Base-by-base conservation (phyloP, 2,888 invertebrate species). In the Pheosia gnoma region DNA sequence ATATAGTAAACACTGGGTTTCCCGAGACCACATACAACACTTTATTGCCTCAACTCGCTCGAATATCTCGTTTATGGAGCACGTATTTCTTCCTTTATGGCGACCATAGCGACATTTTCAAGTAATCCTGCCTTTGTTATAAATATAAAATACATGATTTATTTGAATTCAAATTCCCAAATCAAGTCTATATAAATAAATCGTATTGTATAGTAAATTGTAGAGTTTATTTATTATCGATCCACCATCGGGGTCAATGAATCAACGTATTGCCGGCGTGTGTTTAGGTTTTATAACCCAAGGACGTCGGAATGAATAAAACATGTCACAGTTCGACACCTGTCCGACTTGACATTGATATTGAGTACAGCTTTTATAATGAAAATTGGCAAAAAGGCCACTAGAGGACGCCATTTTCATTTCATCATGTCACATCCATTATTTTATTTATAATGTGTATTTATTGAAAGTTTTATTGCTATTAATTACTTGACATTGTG, bases 231-330 rank as follows among this genome's bases (percentile, higher is more conserved):
- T 67, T 71, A 49, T 56, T 66, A 75, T 77, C 71, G 75, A 75
- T 61, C 68, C 63, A 5, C n/a, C 8, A 38, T 41, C 51, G 68
- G 59, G 77, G 77, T 75, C 75, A 75, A 66, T 65, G 77, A 53
- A 59, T 74, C 13, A 8, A 51, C 36, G 57, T 61, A 54, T 63
- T 60, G 52, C 49, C 36, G 47, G 11, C 52, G 41, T 62, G 61
- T 66, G 59, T 75, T 75, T 62, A 61, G 65, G 59, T 66, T 65
- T 6, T 62, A 59, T 65, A 39, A 45, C 38, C 60, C 68, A 75
- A 74, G 77, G 77, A 77, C 75, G 59, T 37, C 58, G 57, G 57
- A 68, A 61, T 65, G 53, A 53, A 61, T 62, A 66, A 53, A 58
- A 59, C 59, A 63, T 63, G 59, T 68, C 62, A 25, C 25, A 54